Percentiles rank a stretch among this genome's conserved stretches.
Conservation (phyloP, 2,888 invertebrate genomes). For the Leuctra nigra region DNA sequence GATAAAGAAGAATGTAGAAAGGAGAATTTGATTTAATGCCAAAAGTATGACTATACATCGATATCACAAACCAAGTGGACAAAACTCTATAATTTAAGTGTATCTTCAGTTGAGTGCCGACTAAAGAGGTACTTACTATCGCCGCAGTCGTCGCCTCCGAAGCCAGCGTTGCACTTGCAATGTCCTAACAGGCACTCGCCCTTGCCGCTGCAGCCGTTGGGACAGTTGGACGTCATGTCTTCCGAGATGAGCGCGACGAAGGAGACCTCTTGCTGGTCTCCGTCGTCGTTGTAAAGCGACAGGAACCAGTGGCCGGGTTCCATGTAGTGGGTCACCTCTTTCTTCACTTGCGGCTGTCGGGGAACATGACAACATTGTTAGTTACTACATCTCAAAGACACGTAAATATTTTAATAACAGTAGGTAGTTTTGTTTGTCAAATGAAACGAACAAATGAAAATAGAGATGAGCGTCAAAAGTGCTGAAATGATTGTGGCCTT, state of each 20-base stretch:
- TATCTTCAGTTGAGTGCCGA: too few species aligned
- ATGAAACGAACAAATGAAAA: neutral
- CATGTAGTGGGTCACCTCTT: slow-evolving; percentile 91
- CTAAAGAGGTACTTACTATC: slow-evolving; percentile 88
- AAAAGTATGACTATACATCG: too few species aligned
- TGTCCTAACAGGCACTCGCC: slow-evolving; percentile 93
- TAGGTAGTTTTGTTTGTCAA: neutral
- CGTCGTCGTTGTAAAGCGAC: slow-evolving; percentile 92
- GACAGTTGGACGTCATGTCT: slow-evolving; percentile 93
- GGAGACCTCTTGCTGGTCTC: slow-evolving; percentile 79
- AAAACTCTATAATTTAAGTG: too few species aligned
- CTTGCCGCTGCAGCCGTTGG: slow-evolving; percentile 93
- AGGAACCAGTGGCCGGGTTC: slow-evolving; percentile 96
- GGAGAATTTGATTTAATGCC: too few species aligned
- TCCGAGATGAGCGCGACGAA: slow-evolving; percentile 79
- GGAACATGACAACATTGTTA: neutral
- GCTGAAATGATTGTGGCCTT: too few species aligned
- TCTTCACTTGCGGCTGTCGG: slow-evolving; percentile 74
- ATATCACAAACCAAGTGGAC: too few species aligned
- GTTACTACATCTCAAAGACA: too few species aligned
- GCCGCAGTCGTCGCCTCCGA: slow-evolving; percentile 93
- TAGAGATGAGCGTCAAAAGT: too few species aligned
- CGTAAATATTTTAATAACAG: neutral
- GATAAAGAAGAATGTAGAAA: too few species aligned
- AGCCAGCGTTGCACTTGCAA: slow-evolving; percentile 95